A percentile compares a stretch with the other conserved stretches of the same genome.
Conservation (phyloP, 2,888 invertebrate species). For the Odontomyia ornata region DNA sequence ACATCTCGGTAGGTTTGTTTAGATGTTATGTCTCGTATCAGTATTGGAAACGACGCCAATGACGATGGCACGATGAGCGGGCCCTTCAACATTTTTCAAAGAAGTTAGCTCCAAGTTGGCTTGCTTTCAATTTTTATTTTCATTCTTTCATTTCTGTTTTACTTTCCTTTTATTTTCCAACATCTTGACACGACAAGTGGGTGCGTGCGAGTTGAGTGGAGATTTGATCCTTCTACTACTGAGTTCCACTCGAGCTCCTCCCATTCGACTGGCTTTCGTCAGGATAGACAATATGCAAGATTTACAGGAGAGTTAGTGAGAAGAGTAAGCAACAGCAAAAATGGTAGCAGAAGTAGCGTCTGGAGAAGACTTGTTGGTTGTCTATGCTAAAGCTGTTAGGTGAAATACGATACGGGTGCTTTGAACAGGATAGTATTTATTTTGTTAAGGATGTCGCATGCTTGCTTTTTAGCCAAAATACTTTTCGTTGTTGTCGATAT, state of each 20-base stretch:
- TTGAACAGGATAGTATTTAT: slow-evolving; percentile 33
- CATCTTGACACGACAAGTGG: slow-evolving; percentile 26
- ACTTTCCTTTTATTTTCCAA: no score
- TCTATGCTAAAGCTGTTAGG: not conserved
- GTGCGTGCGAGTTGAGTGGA: slow-evolving; percentile 38
- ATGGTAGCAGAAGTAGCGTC: not conserved
- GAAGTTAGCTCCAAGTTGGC: slow-evolving; percentile 34
- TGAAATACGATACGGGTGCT: not conserved
- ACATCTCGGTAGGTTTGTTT: not conserved
- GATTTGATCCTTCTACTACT: not conserved
- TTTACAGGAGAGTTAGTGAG: not conserved
- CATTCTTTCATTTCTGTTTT: not conserved
- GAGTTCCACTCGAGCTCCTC: not conserved
- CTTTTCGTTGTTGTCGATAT: no score
- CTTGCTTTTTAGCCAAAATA: slow-evolving; percentile 23
- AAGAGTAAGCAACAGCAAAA: not conserved
- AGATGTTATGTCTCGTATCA: slow-evolving; percentile 29
- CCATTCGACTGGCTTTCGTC: not conserved
- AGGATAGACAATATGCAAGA: not conserved
- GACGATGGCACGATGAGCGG: not conserved
- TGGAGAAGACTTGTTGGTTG: not conserved
- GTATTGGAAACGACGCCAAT: not conserved
- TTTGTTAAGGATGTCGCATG: slow-evolving; percentile 33
- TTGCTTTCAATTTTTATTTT: slow-evolving; percentile 8
- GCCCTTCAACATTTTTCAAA: slow-evolving; percentile 9